phyloP scores from a whole-genome alignment of 2,888 invertebrate genomes.

The Platycheirus rosarum region DNA sequence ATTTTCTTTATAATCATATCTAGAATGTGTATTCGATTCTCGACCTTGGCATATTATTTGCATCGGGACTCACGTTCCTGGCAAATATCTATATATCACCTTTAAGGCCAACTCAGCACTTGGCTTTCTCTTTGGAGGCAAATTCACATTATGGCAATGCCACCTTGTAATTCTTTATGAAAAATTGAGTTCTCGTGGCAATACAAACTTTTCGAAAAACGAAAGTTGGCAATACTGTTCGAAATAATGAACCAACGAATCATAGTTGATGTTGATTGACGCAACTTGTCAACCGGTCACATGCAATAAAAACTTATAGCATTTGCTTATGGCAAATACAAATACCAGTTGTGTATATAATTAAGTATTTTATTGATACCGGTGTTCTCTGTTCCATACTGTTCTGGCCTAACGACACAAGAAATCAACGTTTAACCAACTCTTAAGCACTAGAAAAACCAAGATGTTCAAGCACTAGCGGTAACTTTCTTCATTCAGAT shows the following conservation, averaged over 20 bases:
- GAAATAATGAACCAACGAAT: background rate
- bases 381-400: background rate
- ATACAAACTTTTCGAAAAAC: too few species aligned
- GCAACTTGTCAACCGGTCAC: slow-evolving; percentile 5
- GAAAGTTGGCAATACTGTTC: background rate
- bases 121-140: too few species aligned
- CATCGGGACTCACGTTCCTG: too few species aligned
- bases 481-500: slow-evolving; percentile 9
- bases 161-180: too few species aligned
- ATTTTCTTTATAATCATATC: too few species aligned
- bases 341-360: background rate
- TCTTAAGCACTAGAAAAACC: background rate
- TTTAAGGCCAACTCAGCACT: too few species aligned
- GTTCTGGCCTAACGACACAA: background rate
- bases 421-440: background rate
- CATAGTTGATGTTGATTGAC: background rate
- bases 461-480: slow-evolving; percentile 3
- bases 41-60: too few species aligned
- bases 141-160: too few species aligned
- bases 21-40: too few species aligned
- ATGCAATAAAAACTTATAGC: background rate
- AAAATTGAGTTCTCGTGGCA: too few species aligned
- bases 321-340: slow-evolving; percentile 3
- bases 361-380: slow-evolving; percentile 41
- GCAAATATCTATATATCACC: too few species aligned